phyloP scores from a whole-genome alignment of 2,888 invertebrate species.

The Eristalinus sepulchralis region DNA sequence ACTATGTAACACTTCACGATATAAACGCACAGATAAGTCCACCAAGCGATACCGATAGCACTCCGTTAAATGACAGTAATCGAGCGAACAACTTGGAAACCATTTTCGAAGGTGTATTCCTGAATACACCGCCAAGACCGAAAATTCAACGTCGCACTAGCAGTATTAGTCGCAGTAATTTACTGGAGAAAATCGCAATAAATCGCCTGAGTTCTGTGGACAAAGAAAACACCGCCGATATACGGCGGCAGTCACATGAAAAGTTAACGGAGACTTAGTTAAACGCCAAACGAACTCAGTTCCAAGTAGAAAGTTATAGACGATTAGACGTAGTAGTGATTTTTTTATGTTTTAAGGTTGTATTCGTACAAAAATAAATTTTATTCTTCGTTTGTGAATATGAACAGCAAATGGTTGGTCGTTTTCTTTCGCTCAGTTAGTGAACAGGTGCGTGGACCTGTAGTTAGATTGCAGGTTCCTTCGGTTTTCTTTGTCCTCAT shows the following conservation, averaged over 20 bases:
- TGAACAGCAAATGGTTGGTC: neutral
- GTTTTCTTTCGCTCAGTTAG: neutral
- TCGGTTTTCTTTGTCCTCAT: too few species aligned
- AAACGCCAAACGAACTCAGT: neutral
- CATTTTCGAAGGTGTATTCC: constrained; percentile 79
- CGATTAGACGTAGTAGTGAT: constrained; percentile 23
- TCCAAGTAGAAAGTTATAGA: constrained; percentile 23
- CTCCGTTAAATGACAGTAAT: constrained; percentile 62
- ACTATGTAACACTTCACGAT: constrained; percentile 78
- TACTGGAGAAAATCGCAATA: constrained; percentile 75
- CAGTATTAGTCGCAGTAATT: constrained; percentile 69
- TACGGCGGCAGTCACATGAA: neutral
- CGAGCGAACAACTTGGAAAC: constrained; percentile 77
- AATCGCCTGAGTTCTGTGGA: constrained; percentile 73
- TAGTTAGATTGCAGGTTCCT: too few species aligned
- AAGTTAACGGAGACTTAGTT: neutral
- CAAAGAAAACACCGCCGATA: constrained; percentile 38
- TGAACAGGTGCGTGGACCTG: too few species aligned
- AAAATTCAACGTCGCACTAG: constrained; percentile 6
- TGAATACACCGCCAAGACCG: constrained; percentile 77
- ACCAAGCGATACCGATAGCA: constrained; percentile 73
- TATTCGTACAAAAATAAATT: constrained; percentile 70
- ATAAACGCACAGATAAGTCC: constrained; percentile 79
- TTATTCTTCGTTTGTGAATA: constrained; percentile 26
- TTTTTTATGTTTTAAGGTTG: constrained; percentile 52